phyloP scores from a whole-genome alignment of 2,888 invertebrate genomes.

The Dromius quadrimaculatus region DNA sequence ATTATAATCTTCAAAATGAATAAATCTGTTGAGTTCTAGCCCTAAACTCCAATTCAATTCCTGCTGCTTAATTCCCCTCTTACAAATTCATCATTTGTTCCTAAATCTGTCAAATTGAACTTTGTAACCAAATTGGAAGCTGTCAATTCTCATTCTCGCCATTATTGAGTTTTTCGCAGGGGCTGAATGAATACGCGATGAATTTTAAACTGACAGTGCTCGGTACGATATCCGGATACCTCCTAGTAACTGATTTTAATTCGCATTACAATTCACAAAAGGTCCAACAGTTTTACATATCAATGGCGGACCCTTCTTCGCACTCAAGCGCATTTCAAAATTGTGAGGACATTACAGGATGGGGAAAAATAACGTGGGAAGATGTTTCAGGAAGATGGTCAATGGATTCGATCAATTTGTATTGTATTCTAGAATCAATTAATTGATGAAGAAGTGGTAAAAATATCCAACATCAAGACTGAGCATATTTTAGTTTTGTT shows the following conservation, averaged over 20 bases:
- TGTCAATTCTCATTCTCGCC: neutral
- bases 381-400: too few species aligned
- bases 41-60: too few species aligned
- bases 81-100: neutral
- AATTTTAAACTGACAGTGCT: constrained; percentile 27
- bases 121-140: constrained; percentile 4
- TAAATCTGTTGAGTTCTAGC: too few species aligned
- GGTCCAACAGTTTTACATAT: constrained; percentile 36
- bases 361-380: too few species aligned
- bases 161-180: constrained; percentile 20
- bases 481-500: too few species aligned
- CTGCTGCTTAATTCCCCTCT: too few species aligned
- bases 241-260: constrained; percentile 40
- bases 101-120: neutral
- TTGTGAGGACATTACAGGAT: neutral
- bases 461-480: too few species aligned
- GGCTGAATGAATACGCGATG: neutral
- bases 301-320: constrained; percentile 26
- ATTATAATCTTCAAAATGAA: too few species aligned
- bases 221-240: neutral
- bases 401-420: too few species aligned
- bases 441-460: too few species aligned
- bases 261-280: constrained; percentile 43
- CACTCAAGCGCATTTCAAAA: constrained; percentile 21
- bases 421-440: too few species aligned